Conservation (phyloP, 2,797 vertebrate species). For the Telmatherina bonti region DNA sequence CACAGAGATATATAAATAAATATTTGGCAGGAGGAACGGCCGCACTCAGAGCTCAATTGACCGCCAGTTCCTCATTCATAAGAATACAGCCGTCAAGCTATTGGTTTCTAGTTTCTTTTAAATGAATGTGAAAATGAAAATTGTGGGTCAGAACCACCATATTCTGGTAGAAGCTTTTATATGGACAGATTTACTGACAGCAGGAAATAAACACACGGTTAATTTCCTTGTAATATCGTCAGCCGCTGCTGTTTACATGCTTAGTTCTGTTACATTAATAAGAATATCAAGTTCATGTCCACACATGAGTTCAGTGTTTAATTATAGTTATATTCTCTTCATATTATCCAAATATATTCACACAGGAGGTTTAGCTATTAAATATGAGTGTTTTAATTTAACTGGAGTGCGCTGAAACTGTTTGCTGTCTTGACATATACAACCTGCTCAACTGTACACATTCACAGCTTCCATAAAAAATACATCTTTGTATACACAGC, state of each 20-base stretch:
- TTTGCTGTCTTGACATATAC: constrained; percentile 76
- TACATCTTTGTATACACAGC: constrained; percentile 85
- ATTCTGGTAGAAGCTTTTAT: constrained; percentile 17
- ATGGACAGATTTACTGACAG: constrained; percentile 20
- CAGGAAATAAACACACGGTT: not conserved
- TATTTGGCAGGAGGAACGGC: constrained; percentile 20
- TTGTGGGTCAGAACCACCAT: constrained; percentile 16
- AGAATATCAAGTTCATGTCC: not conserved
- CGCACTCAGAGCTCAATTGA: not conserved
- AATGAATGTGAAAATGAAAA: constrained; percentile 23
- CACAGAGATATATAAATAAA: not conserved
- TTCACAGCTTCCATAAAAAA: constrained; percentile 87
- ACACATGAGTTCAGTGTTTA: not conserved
- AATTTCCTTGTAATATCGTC: constrained; percentile 20
- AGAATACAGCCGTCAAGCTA: constrained; percentile 2
- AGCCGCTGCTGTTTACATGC: constrained; percentile 17
- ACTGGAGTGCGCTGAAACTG: constrained; percentile 75
- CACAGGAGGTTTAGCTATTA: constrained; percentile 56
- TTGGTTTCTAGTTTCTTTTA: constrained; percentile 8
- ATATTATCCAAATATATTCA: constrained; percentile 35
- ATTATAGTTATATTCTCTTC: not conserved
- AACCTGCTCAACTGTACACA: constrained; percentile 80
- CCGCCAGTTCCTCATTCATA: constrained; percentile 52
- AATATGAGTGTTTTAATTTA: constrained; percentile 85
- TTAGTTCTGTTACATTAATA: not conserved